phyloP scores from a whole-genome alignment of 2,113 vertebrate genomes.

The Toxostoma redivivum region DNA sequence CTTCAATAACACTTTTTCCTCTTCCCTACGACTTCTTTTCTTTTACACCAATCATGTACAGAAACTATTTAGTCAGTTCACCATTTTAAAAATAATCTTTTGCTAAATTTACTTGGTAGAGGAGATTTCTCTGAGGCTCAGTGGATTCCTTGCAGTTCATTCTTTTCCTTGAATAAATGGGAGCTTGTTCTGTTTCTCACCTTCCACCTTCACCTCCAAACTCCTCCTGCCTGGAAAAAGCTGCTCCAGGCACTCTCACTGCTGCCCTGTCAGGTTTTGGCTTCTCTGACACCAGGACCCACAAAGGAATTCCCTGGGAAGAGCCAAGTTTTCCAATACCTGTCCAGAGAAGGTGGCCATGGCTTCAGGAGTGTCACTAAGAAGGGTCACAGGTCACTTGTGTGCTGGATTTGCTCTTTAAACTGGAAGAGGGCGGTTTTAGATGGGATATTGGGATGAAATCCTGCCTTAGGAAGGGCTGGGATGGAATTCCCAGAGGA shows the following conservation, averaged over 20 bases:
- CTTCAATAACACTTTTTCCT: no score
- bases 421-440: no score
- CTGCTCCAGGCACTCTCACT: neutral
- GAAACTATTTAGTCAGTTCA: no score
- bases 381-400: neutral
- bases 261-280: neutral
- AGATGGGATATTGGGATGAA: neutral
- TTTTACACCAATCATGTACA: no score
- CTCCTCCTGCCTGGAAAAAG: neutral
- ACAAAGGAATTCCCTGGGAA: neutral
- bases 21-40: no score
- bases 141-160: no score
- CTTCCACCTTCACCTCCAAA: neutral
- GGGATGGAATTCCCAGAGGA: neutral
- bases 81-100: no score
- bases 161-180: neutral
- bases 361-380: accelerated
- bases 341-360: neutral
- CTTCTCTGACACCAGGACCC: neutral
- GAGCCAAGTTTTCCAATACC: neutral
- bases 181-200: neutral
- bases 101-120: no score
- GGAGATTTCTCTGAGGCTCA: neutral
- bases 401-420: neutral
- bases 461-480: neutral